Conservation (phyloP, 1,140 invertebrate species). For the Drosophila subobscura region DNA sequence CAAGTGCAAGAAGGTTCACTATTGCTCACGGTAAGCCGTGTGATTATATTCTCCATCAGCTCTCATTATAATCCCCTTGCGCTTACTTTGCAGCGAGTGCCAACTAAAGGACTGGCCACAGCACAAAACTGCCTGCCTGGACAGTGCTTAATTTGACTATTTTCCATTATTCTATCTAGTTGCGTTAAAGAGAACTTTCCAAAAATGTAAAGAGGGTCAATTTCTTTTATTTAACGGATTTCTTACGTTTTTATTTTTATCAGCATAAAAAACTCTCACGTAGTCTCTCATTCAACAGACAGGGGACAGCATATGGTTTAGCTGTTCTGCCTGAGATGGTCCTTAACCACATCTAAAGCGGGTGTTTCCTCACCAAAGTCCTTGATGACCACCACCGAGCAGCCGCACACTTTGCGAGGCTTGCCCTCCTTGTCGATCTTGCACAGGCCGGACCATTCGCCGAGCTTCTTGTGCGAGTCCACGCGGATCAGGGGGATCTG, state of each 20-base stretch:
- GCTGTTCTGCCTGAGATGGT: slow-evolving; percentile 91
- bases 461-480: slow-evolving; percentile 99
- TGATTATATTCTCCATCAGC: background rate
- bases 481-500: slow-evolving; percentile 97
- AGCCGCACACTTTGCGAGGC: slow-evolving; percentile 99
- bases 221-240: slow-evolving; percentile 7
- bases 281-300: slow-evolving; percentile 78
- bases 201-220: slow-evolving; percentile 52
- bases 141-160: slow-evolving; percentile 7
- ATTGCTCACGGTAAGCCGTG: slow-evolving; percentile 83
- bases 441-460: slow-evolving; percentile 99
- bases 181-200: slow-evolving; percentile 57
- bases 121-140: slow-evolving; percentile 79
- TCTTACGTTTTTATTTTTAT: slow-evolving; percentile 59
- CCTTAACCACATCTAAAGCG: slow-evolving; percentile 95
- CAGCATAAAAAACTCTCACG: slow-evolving; percentile 66
- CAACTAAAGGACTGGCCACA: slow-evolving; percentile 84
- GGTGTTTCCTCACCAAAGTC: slow-evolving; percentile 98
- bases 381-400: slow-evolving; percentile 99
- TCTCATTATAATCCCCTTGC: background rate
- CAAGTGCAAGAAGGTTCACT: slow-evolving; percentile 84
- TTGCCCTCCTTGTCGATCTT: slow-evolving; percentile 99
- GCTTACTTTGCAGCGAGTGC: slow-evolving; percentile 77
- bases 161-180: background rate
- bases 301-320: slow-evolving; percentile 54